Evolutionary conservation across 2,797 vertebrate species (phyloP).

Genomic region (Peromyscus attwateri): DNA sequence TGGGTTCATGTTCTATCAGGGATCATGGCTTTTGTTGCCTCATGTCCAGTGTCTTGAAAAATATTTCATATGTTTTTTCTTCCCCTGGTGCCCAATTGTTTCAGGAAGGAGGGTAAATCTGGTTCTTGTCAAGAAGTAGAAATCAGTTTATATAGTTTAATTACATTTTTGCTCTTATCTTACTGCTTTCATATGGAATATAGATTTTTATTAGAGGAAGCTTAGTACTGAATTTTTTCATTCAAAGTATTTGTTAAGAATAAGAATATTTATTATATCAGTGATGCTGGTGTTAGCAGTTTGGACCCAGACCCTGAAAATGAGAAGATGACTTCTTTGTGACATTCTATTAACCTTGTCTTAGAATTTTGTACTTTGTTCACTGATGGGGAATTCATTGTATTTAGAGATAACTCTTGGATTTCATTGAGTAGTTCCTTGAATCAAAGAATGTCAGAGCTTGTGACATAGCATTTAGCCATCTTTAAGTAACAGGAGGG

Average conservation of each 20-base stretch:
- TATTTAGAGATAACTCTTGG: conserved; percentile 49
- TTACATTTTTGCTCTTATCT: conserved; percentile 45
- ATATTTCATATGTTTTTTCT: background rate
- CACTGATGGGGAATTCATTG: conserved; percentile 31
- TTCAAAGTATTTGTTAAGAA: conserved; percentile 39
- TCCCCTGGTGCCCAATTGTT: background rate
- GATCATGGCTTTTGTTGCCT: conserved; percentile 46
- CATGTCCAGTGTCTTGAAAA: conserved; percentile 49
- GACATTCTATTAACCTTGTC: background rate
- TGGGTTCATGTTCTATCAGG: background rate
- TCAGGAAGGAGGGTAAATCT: conserved; percentile 50
- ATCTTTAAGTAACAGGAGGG: conserved; percentile 57
- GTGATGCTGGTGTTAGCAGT: conserved; percentile 17
- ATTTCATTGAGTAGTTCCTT: conserved; percentile 59
- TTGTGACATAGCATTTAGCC: conserved; percentile 64
- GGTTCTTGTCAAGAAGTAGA: conserved; percentile 28
- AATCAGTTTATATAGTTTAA: conserved; percentile 31
- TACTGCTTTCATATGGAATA: conserved; percentile 51
- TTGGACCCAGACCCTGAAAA: conserved; percentile 57
- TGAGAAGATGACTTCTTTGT: conserved; percentile 50
- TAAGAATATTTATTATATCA: conserved; percentile 50
- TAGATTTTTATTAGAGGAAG: conserved; percentile 40
- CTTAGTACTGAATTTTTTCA: conserved; percentile 26
- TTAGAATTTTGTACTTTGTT: conserved; percentile 56
- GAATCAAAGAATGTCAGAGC: conserved; percentile 74